Conservation (phyloP, 2,888 invertebrate species). For the Antitype chi region DNA sequence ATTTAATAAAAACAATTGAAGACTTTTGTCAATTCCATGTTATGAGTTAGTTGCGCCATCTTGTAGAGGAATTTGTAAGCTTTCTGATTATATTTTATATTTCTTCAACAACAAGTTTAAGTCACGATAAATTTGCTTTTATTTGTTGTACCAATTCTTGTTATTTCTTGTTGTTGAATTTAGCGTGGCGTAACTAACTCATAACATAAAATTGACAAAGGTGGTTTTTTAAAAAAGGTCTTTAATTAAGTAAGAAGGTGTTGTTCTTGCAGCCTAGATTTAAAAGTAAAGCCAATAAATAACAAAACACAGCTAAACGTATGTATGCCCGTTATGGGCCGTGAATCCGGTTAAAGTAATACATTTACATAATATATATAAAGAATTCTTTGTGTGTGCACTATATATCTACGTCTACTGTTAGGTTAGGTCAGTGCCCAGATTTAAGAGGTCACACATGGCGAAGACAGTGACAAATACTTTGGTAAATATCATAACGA, state of each 20-base stretch:
- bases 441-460: neutral
- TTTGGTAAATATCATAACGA: neutral
- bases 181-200: no score
- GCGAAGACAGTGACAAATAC: neutral
- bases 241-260: constrained; percentile 9
- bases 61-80: no score
- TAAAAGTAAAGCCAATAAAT: constrained; percentile 39
- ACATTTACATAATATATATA: constrained; percentile 50
- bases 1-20: constrained; percentile 21
- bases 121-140: no score
- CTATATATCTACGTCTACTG: constrained; percentile 31
- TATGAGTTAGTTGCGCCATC: no score
- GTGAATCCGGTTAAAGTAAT: constrained; percentile 54
- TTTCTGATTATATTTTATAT: no score
- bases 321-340: constrained; percentile 28
- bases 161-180: no score
- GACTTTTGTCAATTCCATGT: no score
- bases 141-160: no score
- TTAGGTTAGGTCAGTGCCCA: constrained; percentile 41
- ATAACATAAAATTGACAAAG: no score
- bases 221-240: no score
- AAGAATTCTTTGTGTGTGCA: constrained; percentile 37
- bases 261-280: constrained; percentile 36
- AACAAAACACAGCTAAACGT: constrained; percentile 40
- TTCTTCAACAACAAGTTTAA: no score